phyloP scores from a whole-genome alignment of 2,797 vertebrate species.

The Rhadinocentrus ornatus region DNA sequence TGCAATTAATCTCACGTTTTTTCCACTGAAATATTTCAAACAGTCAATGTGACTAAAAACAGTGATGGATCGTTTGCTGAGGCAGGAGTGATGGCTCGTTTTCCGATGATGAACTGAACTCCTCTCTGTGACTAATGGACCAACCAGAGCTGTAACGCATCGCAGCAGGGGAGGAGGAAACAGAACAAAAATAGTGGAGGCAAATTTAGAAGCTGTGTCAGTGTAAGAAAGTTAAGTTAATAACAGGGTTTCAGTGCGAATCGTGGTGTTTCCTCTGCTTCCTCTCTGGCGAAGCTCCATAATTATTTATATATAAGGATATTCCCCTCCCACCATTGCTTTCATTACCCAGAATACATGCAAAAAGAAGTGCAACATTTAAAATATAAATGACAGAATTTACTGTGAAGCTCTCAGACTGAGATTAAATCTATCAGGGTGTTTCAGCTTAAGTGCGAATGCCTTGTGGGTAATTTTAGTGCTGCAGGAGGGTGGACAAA shows the following conservation, averaged over 20 bases:
- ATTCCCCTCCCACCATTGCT: not conserved
- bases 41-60: slow-evolving; percentile 18
- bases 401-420: not conserved
- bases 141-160: slow-evolving; percentile 32
- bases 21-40: slow-evolving; percentile 21
- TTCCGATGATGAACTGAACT: slow-evolving; percentile 57
- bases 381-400: not conserved
- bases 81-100: slow-evolving; percentile 50
- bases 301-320: slow-evolving; percentile 6
- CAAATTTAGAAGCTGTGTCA: slow-evolving; percentile 21
- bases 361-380: not conserved
- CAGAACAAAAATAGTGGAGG: slow-evolving; percentile 8
- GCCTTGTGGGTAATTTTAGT: slow-evolving; percentile 1
- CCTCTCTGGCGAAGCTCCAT: not conserved
- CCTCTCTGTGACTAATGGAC: slow-evolving; percentile 63
- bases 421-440: not conserved
- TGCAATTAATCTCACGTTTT: slow-evolving; percentile 45
- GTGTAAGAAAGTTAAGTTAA: slow-evolving; percentile 9
- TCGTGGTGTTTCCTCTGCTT: not conserved
- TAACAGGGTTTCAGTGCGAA: not conserved
- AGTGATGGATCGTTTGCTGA: slow-evolving; percentile 45
- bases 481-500: slow-evolving; percentile 6
- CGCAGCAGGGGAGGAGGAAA: slow-evolving; percentile 34
- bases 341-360: not conserved
- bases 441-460: not conserved